Base-by-base conservation (phyloP, 2,797 vertebrate species). In the Luscinia luscinia region DNA sequence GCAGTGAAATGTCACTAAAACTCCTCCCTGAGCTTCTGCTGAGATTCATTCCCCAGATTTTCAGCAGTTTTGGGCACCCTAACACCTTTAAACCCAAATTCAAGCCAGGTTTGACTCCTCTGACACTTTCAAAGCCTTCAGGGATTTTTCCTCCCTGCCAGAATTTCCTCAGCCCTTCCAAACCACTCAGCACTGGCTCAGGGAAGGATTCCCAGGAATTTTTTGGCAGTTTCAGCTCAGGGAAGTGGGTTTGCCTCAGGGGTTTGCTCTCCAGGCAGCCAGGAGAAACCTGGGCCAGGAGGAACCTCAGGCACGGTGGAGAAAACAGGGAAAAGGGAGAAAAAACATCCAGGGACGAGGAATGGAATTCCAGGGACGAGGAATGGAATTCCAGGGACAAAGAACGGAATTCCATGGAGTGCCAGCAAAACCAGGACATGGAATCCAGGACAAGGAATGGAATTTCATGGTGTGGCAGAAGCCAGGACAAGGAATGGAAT, bases 121-220 rank as follows among this genome's bases (percentile, higher is more conserved):
- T 4, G 32, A 41, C 58, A 41, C 62, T 62, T 38, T 4, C 80
- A 38, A 18, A 64, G 38, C 49, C 17, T 22, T 5, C 14, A 24
- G 34, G 26, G 52, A 34, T 58, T 36, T 62, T 52, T 26, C 3
- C n/a, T 45, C 28, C 27, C 20, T 24, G 18, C 14, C 7, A 3
- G 23, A 45, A 13, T n/a, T 26, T 17, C 9, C n/a, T 21, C 19
- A 52, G 23, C 40, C 30, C 26, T 72, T 34, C 26, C 3, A 38
- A 54, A 36, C 0, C 5, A 0, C n/a, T 12, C 7, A 7, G 51
- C 45, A 2, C 2, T 2, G 0, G 1, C 45, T 14, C 38, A 11
- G 62, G 16, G 26, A 11, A 14, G 11, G 28, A 43, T 46, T 28
- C 7, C 32, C 15, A 2, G 0, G 0, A 10, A 27, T 36, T 38